These are phyloP conservation scores for Encarsia formosa DNA, from an alignment of 2,888 invertebrate species.

Conservation along the genomic window DNA sequence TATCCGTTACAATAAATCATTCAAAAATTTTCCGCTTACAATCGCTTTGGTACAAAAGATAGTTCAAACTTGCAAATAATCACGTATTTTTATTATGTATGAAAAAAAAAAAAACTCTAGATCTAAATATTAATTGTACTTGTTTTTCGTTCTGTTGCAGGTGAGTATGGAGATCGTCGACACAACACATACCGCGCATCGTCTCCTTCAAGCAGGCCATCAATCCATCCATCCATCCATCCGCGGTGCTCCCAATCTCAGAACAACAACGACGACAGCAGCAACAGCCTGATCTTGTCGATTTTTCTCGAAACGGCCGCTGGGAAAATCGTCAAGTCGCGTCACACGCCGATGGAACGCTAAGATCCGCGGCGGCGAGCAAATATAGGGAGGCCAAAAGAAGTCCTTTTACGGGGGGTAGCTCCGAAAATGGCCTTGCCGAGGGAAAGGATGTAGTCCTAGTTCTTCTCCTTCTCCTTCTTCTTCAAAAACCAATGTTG, in stretches of 20 bases:
- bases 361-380: neutral
- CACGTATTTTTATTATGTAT: too few relatives aligned
- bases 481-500: neutral
- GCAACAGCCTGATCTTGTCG: neutral
- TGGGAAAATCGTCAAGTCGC: neutral
- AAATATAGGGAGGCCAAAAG: neutral
- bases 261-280: neutral
- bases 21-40: too few relatives aligned
- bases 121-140: too few relatives aligned
- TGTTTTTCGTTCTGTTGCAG: too few relatives aligned
- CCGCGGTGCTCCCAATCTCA: too few relatives aligned
- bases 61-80: too few relatives aligned
- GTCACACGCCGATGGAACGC: neutral
- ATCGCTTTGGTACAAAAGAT: too few relatives aligned
- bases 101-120: too few relatives aligned
- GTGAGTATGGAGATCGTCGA: conserved; percentile 4
- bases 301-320: too few relatives aligned
- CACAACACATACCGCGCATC: too few relatives aligned
- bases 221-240: neutral
- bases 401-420: conserved; percentile 29
- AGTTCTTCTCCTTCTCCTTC: too few relatives aligned
- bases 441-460: conserved; percentile 13
- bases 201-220: too few relatives aligned
- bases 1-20: conserved; percentile 18
- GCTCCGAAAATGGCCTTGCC: conserved; percentile 31